A percentile compares a stretch with the other conserved stretches of the same genome.
Conservation (phyloP, 1,140 invertebrate genomes). For the Tetragonula clypearis region DNA sequence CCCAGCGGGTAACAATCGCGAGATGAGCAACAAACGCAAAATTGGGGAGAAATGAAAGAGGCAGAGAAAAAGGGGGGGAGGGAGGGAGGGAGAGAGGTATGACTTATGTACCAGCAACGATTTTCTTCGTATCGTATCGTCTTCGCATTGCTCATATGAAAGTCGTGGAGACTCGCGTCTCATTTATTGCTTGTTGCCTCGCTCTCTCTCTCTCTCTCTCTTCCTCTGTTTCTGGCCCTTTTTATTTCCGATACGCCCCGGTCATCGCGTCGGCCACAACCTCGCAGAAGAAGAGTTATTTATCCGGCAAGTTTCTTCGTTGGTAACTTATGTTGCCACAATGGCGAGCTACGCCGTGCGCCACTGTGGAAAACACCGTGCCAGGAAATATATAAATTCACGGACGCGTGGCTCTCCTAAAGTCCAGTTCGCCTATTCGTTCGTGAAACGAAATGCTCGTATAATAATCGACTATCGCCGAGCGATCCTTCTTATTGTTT, state of each 20-base stretch:
- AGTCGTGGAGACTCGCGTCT: conserved; percentile 40
- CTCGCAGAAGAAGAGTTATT: conserved; percentile 66
- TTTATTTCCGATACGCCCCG: conserved; percentile 26
- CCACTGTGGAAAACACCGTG: conserved; percentile 15
- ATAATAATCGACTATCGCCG: conserved; percentile 36
- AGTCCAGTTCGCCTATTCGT: conserved; percentile 20
- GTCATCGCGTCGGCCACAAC: conserved; percentile 37
- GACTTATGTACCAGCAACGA: no score
- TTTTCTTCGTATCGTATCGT: no score
- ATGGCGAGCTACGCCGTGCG: conserved; percentile 19
- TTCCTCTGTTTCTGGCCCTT: not conserved
- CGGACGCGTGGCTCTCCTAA: no score
- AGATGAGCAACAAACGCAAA: conserved; percentile 24
- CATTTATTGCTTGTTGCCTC: conserved; percentile 57
- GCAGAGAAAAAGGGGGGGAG: no score
- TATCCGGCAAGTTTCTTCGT: conserved; percentile 67
- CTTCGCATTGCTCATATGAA: no score
- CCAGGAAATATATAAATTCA: conserved; percentile 38
- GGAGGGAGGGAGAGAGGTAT: no score
- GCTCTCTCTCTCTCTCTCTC: not conserved
- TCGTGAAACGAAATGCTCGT: not conserved
- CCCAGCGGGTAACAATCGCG: conserved; percentile 9
- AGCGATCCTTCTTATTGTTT: conserved; percentile 7
- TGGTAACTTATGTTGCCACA: conserved; percentile 58
- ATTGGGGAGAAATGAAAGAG: conserved; percentile 12